A percentile compares a stretch with the other conserved stretches of the same genome.
These are phyloP conservation scores for Bombyx mandarina DNA, from an alignment of 1,140 invertebrate species.

Conservation along the genomic window DNA sequence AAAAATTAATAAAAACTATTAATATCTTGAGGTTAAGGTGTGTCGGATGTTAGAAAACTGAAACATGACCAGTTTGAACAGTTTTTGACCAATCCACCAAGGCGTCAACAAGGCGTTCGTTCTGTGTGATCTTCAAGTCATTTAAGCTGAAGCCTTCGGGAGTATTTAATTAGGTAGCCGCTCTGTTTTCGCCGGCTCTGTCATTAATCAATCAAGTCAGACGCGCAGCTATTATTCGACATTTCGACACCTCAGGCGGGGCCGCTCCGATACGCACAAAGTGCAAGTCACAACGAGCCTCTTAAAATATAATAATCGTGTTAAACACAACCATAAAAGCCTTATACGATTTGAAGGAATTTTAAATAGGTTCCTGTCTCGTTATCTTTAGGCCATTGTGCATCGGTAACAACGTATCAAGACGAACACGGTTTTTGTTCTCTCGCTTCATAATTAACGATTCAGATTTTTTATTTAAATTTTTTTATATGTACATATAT, in stretches of 20 bases:
- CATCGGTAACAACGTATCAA: slow-evolving; percentile 44
- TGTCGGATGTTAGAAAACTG: too few species aligned
- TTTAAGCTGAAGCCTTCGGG: slow-evolving; percentile 20
- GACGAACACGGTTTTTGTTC: slow-evolving; percentile 45
- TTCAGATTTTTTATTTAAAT: too few species aligned
- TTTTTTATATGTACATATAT: background rate
- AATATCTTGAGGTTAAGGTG: too few species aligned
- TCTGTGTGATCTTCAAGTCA: slow-evolving; percentile 7
- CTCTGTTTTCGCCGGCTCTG: slow-evolving; percentile 57
- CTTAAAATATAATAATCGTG: slow-evolving; percentile 73
- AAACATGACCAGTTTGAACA: too few species aligned
- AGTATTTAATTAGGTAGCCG: slow-evolving; percentile 65
- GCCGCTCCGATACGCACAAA: slow-evolving; percentile 37
- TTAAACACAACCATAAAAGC: slow-evolving; percentile 71
- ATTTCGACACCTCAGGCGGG: slow-evolving; percentile 58
- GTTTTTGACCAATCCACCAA: too few species aligned
- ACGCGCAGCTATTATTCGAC: slow-evolving; percentile 61
- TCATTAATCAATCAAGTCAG: slow-evolving; percentile 70
- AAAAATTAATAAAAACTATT: too few species aligned
- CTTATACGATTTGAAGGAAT: slow-evolving; percentile 65
- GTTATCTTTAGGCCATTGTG: slow-evolving; percentile 61
- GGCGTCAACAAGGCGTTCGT: too few species aligned
- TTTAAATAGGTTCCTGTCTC: slow-evolving; percentile 65
- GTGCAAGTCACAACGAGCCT: slow-evolving; percentile 69
- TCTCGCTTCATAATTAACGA: slow-evolving; percentile 50